A percentile compares a stretch with the other conserved stretches of the same genome.
Conservation (phyloP, 1,140 invertebrate genomes). For the Drosophila neocordata region DNA sequence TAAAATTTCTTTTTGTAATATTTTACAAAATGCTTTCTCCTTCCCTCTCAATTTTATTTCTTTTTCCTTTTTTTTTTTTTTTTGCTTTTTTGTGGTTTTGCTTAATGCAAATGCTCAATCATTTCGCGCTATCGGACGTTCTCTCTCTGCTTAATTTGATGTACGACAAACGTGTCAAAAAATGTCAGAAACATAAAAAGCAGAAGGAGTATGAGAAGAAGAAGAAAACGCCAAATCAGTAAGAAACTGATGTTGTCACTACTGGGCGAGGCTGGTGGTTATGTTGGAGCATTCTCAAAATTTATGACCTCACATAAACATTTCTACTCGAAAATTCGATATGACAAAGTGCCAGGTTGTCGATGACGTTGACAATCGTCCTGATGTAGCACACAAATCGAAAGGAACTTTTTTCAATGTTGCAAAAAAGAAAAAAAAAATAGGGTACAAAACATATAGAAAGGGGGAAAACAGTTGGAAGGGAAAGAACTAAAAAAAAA, state of each 20-base stretch:
- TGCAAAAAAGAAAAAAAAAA: conserved; percentile 11
- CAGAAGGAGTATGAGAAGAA: neutral
- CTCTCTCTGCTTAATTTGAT: conserved; percentile 54
- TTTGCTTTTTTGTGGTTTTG: conserved; percentile 31
- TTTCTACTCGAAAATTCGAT: conserved; percentile 54
- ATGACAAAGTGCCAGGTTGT: conserved; percentile 45
- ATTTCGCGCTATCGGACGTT: conserved; percentile 51
- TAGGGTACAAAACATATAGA: neutral
- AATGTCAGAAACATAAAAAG: conserved; percentile 55
- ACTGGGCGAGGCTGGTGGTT: neutral
- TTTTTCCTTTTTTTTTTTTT: neutral
- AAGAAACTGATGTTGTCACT: conserved; percentile 30
- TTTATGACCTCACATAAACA: conserved; percentile 72
- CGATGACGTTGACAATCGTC: conserved; percentile 45
- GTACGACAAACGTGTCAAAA: conserved; percentile 71
- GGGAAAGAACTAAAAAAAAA: conserved; percentile 26
- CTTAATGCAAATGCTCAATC: conserved; percentile 72
- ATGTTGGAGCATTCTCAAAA: conserved; percentile 34
- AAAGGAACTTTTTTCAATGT: conserved; percentile 23
- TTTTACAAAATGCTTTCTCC: too few species aligned
- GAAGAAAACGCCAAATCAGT: conserved; percentile 24
- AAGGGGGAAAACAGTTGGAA: too few species aligned
- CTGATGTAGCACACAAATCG: conserved; percentile 14
- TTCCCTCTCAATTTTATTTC: neutral
- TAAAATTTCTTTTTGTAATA: conserved; percentile 2